Percentiles rank a stretch among this genome's conserved stretches.
Conservation (phyloP, 2,888 invertebrate species). For the Himalopsyche tibetana region DNA sequence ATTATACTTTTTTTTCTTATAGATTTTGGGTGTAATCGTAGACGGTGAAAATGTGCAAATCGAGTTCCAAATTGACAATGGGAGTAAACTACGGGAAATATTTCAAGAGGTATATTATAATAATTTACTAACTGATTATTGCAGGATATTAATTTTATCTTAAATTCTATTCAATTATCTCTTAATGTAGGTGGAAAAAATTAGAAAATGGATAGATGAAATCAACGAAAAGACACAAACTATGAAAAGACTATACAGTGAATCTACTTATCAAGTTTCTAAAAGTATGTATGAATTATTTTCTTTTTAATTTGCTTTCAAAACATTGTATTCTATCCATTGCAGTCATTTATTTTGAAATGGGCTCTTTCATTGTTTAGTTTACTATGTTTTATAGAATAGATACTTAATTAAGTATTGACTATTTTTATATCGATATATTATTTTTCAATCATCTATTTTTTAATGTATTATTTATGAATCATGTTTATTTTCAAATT, state of each 20-base stretch:
- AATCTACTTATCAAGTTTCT: slow-evolving; percentile 75
- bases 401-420: too few species aligned
- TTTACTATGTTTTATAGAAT: too few species aligned
- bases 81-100: slow-evolving; percentile 69
- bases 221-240: slow-evolving; percentile 75
- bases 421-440: too few species aligned
- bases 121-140: slow-evolving; percentile 27
- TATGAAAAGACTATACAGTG: slow-evolving; percentile 77
- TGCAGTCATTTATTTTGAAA: too few species aligned
- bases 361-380: too few species aligned
- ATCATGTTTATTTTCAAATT: too few species aligned
- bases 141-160: background rate
- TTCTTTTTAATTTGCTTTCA: background rate
- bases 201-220: slow-evolving; percentile 75
- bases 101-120: slow-evolving; percentile 69
- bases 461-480: too few species aligned
- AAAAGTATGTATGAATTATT: slow-evolving; percentile 68
- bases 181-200: slow-evolving; percentile 72
- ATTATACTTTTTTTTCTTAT: slow-evolving; percentile 50
- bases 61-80: slow-evolving; percentile 48
- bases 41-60: slow-evolving; percentile 63
- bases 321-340: too few species aligned
- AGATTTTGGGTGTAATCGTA: slow-evolving; percentile 53
- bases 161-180: background rate
- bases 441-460: too few species aligned